A percentile compares a stretch with the other conserved stretches of the same genome.
These are phyloP conservation scores for Thamnophis sirtalis DNA, from an alignment of 2,113 vertebrate genomes.

Conservation along the genomic window DNA sequence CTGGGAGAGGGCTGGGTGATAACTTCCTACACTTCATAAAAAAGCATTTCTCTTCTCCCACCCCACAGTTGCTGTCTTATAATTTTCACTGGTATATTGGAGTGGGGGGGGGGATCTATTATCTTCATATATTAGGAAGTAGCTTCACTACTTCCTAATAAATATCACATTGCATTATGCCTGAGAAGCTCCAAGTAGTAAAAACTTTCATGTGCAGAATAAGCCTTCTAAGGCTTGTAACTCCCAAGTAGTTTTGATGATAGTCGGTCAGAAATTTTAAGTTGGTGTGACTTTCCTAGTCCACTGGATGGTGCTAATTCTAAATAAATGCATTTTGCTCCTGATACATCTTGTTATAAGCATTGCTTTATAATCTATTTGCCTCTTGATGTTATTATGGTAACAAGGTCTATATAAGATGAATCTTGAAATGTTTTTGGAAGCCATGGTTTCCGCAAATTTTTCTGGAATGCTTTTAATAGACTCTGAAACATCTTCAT, in stretches of 20 bases:
- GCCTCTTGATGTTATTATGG: neutral
- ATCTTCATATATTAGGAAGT: neutral
- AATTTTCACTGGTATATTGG: neutral
- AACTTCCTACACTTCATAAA: neutral
- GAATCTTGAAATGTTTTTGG: neutral
- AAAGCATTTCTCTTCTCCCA: neutral
- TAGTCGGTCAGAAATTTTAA: neutral
- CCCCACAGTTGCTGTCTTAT: neutral
- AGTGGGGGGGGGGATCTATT: neutral
- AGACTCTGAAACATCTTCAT: neutral
- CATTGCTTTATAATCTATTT: neutral
- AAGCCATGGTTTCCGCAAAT: neutral
- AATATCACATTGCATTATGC: neutral
- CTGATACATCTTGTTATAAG: neutral
- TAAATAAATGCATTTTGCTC: neutral
- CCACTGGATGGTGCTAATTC: conserved; percentile 6
- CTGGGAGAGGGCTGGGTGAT: no score
- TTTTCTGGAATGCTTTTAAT: neutral
- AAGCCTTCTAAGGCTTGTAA: neutral
- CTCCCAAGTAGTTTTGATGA: neutral
- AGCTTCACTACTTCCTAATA: neutral
- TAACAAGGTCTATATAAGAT: neutral
- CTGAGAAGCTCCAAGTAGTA: neutral
- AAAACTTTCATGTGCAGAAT: neutral
- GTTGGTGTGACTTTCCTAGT: neutral